Conservation (phyloP, 1,140 invertebrate species). For the Caenorhabditis briggsae region DNA sequence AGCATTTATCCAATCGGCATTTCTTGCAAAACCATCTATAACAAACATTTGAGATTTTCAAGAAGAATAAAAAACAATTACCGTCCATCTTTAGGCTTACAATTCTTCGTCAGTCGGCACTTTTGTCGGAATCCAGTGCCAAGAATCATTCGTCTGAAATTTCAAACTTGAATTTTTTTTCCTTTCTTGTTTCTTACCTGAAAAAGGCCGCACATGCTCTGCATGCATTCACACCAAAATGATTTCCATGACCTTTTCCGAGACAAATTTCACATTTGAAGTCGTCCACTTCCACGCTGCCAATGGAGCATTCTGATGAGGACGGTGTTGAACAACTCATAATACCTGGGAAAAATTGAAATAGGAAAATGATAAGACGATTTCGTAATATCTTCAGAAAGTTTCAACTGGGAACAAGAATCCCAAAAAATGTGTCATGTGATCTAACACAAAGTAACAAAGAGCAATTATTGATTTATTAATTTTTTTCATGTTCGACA, state of each 20-base stretch:
- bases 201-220: neutral
- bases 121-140: neutral
- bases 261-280: constrained; percentile 25
- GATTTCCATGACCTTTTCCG: neutral
- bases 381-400: no score
- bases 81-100: neutral
- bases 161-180: neutral
- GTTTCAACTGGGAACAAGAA: neutral
- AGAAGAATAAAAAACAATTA: no score
- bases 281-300: neutral
- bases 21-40: constrained; percentile 14
- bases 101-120: neutral
- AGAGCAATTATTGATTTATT: neutral
- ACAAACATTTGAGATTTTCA: no score
- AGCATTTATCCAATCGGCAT: constrained; percentile 1
- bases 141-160: constrained; percentile 3
- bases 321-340: neutral
- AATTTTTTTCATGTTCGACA: neutral
- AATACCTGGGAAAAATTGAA: neutral
- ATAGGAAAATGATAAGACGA: neutral
- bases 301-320: neutral
- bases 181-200: neutral
- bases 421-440: neutral
- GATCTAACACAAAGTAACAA: neutral
- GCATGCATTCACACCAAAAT: neutral